These are phyloP conservation scores for Epirrhoe tristata DNA, from an alignment of 2,888 invertebrate genomes.

Conservation along the genomic window DNA sequence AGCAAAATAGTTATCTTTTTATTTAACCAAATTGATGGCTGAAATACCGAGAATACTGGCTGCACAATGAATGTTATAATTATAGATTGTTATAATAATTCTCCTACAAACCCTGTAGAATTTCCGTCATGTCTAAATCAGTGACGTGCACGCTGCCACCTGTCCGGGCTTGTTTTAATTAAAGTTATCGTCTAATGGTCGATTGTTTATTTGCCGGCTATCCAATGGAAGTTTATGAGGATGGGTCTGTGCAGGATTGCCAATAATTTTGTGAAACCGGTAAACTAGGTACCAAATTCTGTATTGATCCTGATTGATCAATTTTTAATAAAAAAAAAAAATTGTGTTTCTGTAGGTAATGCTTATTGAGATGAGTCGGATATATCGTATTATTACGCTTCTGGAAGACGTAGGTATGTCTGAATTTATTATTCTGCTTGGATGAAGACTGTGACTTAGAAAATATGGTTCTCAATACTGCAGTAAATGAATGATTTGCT, in stretches of 20 bases:
- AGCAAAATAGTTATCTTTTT: not conserved
- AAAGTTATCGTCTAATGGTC: slow-evolving; percentile 59
- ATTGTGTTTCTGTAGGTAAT: too few species aligned
- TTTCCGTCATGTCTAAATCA: slow-evolving; percentile 56
- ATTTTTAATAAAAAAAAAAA: too few species aligned
- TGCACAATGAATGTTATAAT: too few species aligned
- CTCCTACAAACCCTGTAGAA: slow-evolving; percentile 38
- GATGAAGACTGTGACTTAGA: too few species aligned
- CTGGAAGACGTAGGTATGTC: too few species aligned
- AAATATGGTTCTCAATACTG: too few species aligned
- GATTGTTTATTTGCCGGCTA: slow-evolving; percentile 50
- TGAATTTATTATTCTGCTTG: too few species aligned
- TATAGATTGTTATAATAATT: not conserved
- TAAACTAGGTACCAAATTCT: not conserved
- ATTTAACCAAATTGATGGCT: not conserved
- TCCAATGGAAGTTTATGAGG: slow-evolving; percentile 26
- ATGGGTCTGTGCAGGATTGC: slow-evolving; percentile 21
- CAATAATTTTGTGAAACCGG: not conserved
- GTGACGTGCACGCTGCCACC: slow-evolving; percentile 53
- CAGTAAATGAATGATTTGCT: too few species aligned
- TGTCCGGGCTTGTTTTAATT: slow-evolving; percentile 59
- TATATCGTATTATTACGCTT: too few species aligned
- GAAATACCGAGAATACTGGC: not conserved
- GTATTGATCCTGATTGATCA: not conserved
- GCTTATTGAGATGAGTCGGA: too few species aligned